Evolutionary conservation across 2,888 invertebrate genomes (phyloP).

Genomic region (Lingula anatina): DNA sequence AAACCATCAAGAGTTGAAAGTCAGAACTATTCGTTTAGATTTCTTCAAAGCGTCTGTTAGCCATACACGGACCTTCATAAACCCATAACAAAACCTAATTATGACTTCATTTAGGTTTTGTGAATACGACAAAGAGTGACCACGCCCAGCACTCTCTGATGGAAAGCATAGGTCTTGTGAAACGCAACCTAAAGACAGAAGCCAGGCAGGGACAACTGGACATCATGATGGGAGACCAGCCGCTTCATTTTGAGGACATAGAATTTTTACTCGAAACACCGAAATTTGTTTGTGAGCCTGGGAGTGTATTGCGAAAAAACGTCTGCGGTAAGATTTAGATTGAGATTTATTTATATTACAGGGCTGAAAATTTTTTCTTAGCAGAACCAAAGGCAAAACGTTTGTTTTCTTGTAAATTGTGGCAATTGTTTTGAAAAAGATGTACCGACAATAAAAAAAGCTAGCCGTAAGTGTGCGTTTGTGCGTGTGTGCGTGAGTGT

Average conservation of each 20-base stretch:
- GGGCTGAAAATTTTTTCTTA: no score
- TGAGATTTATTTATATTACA: no score
- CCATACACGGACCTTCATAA: no score
- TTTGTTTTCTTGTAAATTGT: no score
- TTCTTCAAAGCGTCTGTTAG: no score
- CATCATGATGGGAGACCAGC: conserved; percentile 29
- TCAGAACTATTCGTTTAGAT: no score
- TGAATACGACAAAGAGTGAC: conserved; percentile 5
- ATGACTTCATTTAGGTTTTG: conserved; percentile 4
- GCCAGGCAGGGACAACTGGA: conserved; percentile 45
- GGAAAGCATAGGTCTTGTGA: conserved; percentile 24
- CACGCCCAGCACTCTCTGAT: conserved; percentile 14
- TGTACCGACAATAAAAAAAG: no score
- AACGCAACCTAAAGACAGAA: conserved; percentile 32
- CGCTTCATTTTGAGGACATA: conserved; percentile 32
- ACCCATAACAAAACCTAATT: background rate
- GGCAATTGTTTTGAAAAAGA: no score
- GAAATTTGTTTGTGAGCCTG: conserved; percentile 55
- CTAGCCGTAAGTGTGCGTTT: no score
- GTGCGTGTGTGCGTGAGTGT: no score
- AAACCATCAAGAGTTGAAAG: no score
- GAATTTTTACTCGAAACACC: conserved; percentile 28
- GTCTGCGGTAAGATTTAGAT: conserved; percentile 62
- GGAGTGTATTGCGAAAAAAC: conserved; percentile 57
- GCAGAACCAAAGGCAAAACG: no score